These are phyloP conservation scores for Lepus timidus DNA, from an alignment of 2,113 vertebrate genomes.

Conservation along the genomic window DNA sequence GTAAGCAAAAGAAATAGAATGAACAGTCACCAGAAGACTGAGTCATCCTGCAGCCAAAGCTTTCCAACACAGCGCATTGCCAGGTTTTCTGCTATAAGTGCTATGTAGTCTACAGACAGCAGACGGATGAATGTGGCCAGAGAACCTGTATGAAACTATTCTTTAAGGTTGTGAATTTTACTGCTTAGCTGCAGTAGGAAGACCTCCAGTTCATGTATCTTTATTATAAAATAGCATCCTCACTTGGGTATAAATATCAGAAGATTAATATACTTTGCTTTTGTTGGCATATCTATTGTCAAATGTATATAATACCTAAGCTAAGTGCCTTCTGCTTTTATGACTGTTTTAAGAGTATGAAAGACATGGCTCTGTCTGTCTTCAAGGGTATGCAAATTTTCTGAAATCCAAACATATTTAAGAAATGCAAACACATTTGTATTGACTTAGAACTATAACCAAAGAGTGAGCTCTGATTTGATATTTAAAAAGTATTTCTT, in stretches of 20 bases:
- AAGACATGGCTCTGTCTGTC: slow-evolving; percentile 12
- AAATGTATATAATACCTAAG: not conserved
- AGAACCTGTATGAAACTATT: not conserved
- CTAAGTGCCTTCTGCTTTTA: slow-evolving; percentile 63
- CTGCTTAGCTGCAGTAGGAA: not conserved
- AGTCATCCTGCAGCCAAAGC: slow-evolving; percentile 70
- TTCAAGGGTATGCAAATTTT: slow-evolving; percentile 66
- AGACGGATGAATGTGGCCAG: not conserved
- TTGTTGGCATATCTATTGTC: slow-evolving; percentile 53
- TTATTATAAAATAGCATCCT: not conserved
- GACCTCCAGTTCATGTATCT: not conserved
- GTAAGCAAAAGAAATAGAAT: slow-evolving; percentile 59
- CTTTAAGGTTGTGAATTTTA: not conserved
- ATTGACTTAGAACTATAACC: slow-evolving; percentile 51
- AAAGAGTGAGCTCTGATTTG: slow-evolving; percentile 26
- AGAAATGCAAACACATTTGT: slow-evolving; percentile 66
- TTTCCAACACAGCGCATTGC: not conserved
- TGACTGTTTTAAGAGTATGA: slow-evolving; percentile 54
- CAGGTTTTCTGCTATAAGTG: slow-evolving; percentile 51
- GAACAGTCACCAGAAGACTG: slow-evolving; percentile 59
- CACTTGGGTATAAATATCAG: not conserved
- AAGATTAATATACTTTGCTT: slow-evolving; percentile 40
- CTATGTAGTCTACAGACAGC: slow-evolving; percentile 10
- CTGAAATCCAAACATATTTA: slow-evolving; percentile 69
- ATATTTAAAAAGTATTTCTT: not conserved